Conservation (phyloP, 2,888 invertebrate genomes). For the Baccha elongata region DNA sequence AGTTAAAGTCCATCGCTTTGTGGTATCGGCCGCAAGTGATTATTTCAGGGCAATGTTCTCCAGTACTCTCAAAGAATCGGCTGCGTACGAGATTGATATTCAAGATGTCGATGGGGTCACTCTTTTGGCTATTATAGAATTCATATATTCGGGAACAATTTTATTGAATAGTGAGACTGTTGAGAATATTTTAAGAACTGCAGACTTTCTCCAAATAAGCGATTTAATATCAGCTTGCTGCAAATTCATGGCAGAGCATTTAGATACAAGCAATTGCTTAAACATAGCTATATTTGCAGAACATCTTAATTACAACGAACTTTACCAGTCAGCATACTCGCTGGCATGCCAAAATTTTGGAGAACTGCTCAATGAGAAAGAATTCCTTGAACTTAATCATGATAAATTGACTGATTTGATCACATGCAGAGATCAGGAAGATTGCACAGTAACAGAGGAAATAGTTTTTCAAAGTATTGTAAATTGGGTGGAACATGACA, state of each 20-base stretch:
- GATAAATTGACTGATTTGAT: neutral
- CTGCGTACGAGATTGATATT: slow-evolving; percentile 1
- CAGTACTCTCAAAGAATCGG: slow-evolving; percentile 8
- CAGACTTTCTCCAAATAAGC: slow-evolving; percentile 19
- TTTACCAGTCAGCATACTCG: neutral
- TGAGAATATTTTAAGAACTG: slow-evolving; percentile 9
- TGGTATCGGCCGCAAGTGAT: slow-evolving; percentile 25
- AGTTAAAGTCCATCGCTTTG: slow-evolving; percentile 18
- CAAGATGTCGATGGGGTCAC: neutral
- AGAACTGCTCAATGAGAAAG: neutral
- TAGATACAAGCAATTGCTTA: slow-evolving; percentile 20
- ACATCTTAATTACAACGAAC: neutral
- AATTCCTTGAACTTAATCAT: neutral
- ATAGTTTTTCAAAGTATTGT: neutral
- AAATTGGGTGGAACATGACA: slow-evolving; percentile 4
- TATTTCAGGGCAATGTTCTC: slow-evolving; percentile 26
- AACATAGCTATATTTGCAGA: slow-evolving; percentile 4
- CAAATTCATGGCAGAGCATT: neutral
- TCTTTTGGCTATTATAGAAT: slow-evolving; percentile 1
- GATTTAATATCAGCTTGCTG: slow-evolving; percentile 12
- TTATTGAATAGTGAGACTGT: neutral
- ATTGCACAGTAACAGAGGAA: neutral
- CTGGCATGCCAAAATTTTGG: neutral
- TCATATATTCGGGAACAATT: neutral
- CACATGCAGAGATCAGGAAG: neutral